Conservation (phyloP, 2,888 invertebrate genomes). For the Acanthosoma haemorrhoidale region DNA sequence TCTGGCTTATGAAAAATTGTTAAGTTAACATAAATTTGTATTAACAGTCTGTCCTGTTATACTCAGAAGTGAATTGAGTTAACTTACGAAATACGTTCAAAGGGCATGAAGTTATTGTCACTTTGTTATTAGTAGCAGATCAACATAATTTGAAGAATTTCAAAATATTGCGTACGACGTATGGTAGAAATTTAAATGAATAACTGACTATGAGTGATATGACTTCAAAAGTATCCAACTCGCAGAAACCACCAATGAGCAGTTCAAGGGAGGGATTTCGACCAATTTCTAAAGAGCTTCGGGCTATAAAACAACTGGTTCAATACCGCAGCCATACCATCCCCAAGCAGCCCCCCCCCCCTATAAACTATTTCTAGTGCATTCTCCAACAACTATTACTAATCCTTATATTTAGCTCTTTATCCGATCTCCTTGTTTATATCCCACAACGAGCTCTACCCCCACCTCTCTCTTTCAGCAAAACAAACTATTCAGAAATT, state of each 20-base stretch:
- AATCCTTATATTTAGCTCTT: background rate
- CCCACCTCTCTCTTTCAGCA: background rate
- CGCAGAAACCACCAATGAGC: background rate
- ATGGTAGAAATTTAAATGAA: no score
- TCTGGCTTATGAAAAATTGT: no score
- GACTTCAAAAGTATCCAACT: background rate
- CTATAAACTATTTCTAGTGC: conserved; percentile 1
- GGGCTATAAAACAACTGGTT: conserved; percentile 5
- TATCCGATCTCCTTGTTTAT: background rate
- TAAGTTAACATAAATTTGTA: no score
- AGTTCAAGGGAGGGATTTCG: background rate
- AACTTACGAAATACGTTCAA: no score
- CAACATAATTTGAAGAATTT: no score
- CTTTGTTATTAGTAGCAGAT: no score
- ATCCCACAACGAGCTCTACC: background rate
- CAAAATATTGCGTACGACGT: no score
- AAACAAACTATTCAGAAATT: background rate
- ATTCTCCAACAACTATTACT: conserved; percentile 1
- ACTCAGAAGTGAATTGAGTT: no score
- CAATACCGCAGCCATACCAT: background rate
- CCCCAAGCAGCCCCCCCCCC: no score
- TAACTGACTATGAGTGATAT: no score
- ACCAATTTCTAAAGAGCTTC: background rate
- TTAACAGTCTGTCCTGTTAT: no score
- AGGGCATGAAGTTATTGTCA: no score